Conservation (phyloP, 2,797 vertebrate genomes). For the Epinephelus malabaricus region DNA sequence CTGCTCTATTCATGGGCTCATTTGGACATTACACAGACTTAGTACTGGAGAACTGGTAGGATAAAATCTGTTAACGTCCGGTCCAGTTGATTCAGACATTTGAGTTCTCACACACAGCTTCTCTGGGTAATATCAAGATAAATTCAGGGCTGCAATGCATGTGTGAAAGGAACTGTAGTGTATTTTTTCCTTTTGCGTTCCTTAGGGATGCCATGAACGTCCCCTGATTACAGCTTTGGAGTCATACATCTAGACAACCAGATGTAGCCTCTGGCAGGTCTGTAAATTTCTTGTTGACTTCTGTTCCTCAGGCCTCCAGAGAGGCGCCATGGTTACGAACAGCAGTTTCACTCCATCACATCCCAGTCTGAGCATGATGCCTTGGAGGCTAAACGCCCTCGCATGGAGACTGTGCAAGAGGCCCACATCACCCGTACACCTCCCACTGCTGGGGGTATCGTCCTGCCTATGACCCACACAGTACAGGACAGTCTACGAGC, state of each 20-base stretch:
- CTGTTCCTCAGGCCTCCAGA: slow-evolving; percentile 91
- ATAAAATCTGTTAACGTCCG: too few relatives aligned
- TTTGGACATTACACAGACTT: too few relatives aligned
- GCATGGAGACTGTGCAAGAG: slow-evolving; percentile 93
- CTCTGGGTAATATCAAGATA: not conserved
- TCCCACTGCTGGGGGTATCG: slow-evolving; percentile 82
- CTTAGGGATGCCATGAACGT: not conserved
- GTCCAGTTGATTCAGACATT: too few relatives aligned
- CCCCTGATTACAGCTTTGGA: slow-evolving; percentile 20
- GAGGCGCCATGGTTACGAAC: slow-evolving; percentile 95
- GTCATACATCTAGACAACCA: not conserved
- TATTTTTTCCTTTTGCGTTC: slow-evolving; percentile 5
- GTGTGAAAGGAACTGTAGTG: not conserved
- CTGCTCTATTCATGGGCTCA: too few relatives aligned
- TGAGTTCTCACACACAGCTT: too few relatives aligned
- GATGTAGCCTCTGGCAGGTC: slow-evolving; percentile 14
- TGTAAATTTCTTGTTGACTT: slow-evolving; percentile 47
- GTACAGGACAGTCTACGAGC: slow-evolving; percentile 92
- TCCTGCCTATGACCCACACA: slow-evolving; percentile 90
- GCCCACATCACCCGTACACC: slow-evolving; percentile 90
- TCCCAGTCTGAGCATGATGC: slow-evolving; percentile 91
- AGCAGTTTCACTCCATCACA: slow-evolving; percentile 90
- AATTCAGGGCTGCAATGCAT: too few relatives aligned
- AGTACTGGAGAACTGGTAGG: too few relatives aligned
- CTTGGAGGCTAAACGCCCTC: slow-evolving; percentile 94